Evolutionary conservation across 2,113 vertebrate species (phyloP).

Genomic region (Scolopax mira): DNA sequence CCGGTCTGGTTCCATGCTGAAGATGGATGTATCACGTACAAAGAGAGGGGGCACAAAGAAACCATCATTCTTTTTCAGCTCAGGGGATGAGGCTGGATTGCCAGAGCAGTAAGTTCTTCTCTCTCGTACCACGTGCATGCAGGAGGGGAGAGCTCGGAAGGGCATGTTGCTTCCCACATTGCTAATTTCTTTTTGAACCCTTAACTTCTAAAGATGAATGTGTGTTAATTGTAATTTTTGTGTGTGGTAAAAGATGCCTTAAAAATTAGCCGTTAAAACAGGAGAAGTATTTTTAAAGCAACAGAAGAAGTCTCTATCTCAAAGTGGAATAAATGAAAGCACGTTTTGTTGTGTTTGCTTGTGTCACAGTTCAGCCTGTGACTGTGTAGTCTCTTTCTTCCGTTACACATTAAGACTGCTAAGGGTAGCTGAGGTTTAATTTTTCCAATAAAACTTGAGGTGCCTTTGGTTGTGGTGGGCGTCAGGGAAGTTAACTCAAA

Average conservation of each 20-base stretch:
- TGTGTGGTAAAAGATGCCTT: not conserved
- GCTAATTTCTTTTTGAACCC: not conserved
- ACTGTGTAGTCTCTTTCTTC: not conserved
- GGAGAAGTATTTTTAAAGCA: not conserved
- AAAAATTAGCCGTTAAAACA: not conserved
- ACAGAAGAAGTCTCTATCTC: not conserved
- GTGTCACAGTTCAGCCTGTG: not conserved
- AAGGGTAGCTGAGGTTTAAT: not conserved
- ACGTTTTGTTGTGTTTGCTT: not conserved
- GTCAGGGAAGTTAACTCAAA: not conserved
- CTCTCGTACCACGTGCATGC: accelerated
- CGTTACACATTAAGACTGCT: not conserved
- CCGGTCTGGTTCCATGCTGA: not conserved
- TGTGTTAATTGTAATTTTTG: not conserved
- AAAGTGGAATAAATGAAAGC: not conserved
- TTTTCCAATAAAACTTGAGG: not conserved
- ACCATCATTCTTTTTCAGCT: not conserved
- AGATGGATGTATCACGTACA: not conserved
- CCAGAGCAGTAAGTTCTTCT: not conserved
- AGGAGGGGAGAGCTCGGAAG: not conserved
- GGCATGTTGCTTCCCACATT: not conserved
- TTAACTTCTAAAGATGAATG: not conserved
- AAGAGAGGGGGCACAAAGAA: not conserved
- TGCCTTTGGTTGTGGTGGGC: accelerated
- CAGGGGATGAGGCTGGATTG: not conserved